Evolutionary conservation across 2,888 invertebrate species (phyloP).

Genomic region (Noctua pronuba): DNA sequence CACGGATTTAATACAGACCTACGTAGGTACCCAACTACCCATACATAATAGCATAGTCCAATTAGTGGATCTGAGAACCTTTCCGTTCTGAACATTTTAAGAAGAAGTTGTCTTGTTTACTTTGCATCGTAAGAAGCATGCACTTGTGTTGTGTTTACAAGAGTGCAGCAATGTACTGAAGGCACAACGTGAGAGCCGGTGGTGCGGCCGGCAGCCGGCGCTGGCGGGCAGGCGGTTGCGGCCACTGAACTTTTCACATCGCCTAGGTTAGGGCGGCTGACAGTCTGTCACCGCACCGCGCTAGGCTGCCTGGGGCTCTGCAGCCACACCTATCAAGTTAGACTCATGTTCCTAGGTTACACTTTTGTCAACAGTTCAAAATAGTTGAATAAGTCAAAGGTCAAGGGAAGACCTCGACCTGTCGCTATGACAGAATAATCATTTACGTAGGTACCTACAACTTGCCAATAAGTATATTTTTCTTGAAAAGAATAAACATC

Average conservation of each 20-base stretch:
- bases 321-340: background rate
- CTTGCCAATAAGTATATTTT: background rate
- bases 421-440: background rate
- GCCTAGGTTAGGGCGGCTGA: slow-evolving; percentile 56
- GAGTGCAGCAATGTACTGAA: slow-evolving; percentile 30
- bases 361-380: background rate
- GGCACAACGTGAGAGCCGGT: slow-evolving; percentile 11
- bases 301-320: background rate
- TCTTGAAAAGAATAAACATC: background rate
- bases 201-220: slow-evolving; percentile 25
- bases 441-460: background rate
- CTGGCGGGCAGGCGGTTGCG: slow-evolving; percentile 36
- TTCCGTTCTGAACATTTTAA: background rate
- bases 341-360: background rate
- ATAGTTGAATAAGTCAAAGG: background rate
- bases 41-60: slow-evolving; percentile 24
- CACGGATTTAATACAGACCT: slow-evolving; percentile 38
- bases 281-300: slow-evolving; percentile 22
- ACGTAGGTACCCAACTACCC: slow-evolving; percentile 6
- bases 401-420: slow-evolving; percentile 7
- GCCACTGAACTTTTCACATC: slow-evolving; percentile 63
- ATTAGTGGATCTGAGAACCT: background rate
- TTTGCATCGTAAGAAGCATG: background rate
- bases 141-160: slow-evolving; percentile 37
- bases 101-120: slow-evolving; percentile 12